Conservation (phyloP, 2,888 invertebrate species). For the Synergus gifuensis region DNA sequence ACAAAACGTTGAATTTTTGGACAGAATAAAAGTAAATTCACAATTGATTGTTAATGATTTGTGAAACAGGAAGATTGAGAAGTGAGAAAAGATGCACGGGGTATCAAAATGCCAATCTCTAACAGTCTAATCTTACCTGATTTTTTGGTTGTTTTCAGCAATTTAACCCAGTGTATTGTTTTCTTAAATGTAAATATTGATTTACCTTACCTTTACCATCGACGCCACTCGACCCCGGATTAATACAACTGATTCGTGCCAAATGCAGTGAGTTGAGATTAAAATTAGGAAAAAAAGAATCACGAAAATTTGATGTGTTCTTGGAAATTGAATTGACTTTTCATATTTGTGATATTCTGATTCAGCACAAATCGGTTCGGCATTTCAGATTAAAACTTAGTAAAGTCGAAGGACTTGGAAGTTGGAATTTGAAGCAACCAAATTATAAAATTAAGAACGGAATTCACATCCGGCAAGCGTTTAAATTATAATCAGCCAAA, state of each 20-base stretch:
- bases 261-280: conserved; percentile 28
- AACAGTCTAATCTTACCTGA: conserved; percentile 40
- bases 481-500: too few relatives aligned
- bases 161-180: conserved; percentile 34
- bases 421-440: not conserved
- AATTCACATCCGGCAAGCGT: too few relatives aligned
- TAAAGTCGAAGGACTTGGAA: not conserved
- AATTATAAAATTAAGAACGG: not conserved
- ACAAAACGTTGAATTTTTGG: conserved; percentile 19
- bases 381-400: not conserved
- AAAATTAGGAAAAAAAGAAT: conserved; percentile 14
- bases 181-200: conserved; percentile 19
- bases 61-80: conserved; percentile 16
- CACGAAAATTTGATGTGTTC: conserved; percentile 11
- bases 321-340: conserved; percentile 16
- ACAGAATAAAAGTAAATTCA: conserved; percentile 2
- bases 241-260: conserved; percentile 39
- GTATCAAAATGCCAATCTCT: conserved; percentile 40
- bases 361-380: conserved; percentile 35
- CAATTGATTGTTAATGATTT: conserved; percentile 2
- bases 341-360: conserved; percentile 18
- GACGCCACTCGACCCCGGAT: conserved; percentile 31
- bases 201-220: conserved; percentile 37
- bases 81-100: conserved; percentile 36
- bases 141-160: conserved; percentile 29